A percentile compares a stretch with the other conserved stretches of the same genome.
phyloP scores from a whole-genome alignment of 2,797 vertebrate species.

The Tapera naevia region DNA sequence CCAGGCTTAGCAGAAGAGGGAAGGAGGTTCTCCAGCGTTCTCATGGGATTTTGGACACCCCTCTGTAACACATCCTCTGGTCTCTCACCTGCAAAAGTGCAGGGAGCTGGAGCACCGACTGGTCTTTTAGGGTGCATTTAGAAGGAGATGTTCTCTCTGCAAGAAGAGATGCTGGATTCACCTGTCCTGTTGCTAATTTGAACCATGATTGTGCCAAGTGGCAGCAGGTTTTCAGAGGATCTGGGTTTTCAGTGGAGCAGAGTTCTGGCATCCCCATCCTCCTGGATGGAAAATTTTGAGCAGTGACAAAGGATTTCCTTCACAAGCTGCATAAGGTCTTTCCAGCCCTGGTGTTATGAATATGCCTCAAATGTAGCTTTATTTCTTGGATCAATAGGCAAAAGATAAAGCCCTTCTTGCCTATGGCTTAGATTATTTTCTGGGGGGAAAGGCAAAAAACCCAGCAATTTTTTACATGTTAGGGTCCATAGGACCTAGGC shows the following conservation, averaged over 20 bases:
- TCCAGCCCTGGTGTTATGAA: background rate
- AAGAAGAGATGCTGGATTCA: background rate
- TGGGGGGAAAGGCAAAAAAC: rapidly evolving
- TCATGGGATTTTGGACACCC: rapidly evolving
- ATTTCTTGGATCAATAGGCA: background rate
- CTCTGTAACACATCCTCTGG: rapidly evolving
- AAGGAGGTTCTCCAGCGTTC: background rate
- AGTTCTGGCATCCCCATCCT: background rate
- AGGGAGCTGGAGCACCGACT: rapidly evolving
- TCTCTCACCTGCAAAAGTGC: rapidly evolving
- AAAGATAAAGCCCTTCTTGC: background rate
- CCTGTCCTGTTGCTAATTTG: rapidly evolving
- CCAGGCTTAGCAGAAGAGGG: rapidly evolving
- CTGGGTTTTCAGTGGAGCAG: background rate
- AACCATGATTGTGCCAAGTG: rapidly evolving
- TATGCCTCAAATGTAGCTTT: background rate
- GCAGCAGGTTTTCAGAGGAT: background rate
- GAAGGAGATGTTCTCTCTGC: background rate
- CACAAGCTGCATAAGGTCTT: background rate
- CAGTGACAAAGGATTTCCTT: background rate
- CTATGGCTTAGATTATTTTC: rapidly evolving
- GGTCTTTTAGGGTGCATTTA: rapidly evolving
- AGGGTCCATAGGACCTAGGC: background rate
- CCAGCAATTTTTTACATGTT: background rate
- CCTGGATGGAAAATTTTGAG: background rate